Percentiles rank a stretch among this genome's conserved stretches.
These are phyloP conservation scores for Oscheius sp. DNA, from an alignment of 2,888 invertebrate species.

Conservation along the genomic window DNA sequence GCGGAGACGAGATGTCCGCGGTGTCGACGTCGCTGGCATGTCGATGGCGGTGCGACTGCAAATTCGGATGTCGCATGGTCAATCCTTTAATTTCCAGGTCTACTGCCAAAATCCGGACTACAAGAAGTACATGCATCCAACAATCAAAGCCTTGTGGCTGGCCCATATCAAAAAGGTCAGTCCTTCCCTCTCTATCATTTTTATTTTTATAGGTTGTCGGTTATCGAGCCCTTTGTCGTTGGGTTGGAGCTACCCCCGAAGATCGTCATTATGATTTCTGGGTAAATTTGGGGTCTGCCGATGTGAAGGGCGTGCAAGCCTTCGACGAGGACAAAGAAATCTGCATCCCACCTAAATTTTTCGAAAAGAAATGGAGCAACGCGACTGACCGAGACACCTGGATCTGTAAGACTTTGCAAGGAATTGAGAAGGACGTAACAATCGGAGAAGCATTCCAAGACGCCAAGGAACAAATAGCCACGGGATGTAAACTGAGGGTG, in stretches of 20 bases:
- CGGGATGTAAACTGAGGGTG: not conserved
- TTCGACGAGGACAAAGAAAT: not conserved
- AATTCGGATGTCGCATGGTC: too few relatives aligned
- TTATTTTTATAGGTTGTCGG: slow-evolving; percentile 73
- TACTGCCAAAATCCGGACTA: not conserved
- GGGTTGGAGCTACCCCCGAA: slow-evolving; percentile 88
- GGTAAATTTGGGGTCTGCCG: slow-evolving; percentile 92
- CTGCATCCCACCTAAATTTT: slow-evolving; percentile 17
- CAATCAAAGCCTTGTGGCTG: not conserved
- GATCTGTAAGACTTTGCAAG: not conserved
- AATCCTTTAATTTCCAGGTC: not conserved
- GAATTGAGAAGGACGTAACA: not conserved
- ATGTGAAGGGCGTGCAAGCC: slow-evolving; percentile 80
- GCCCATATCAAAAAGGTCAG: slow-evolving; percentile 25
- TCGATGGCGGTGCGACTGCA: too few relatives aligned
- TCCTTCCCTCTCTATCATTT: not conserved
- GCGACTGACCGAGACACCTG: slow-evolving; percentile 88
- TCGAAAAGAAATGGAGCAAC: slow-evolving; percentile 75
- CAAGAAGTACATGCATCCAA: not conserved
- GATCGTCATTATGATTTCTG: slow-evolving; percentile 92
- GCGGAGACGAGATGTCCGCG: too few relatives aligned
- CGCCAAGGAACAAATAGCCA: slow-evolving; percentile 2
- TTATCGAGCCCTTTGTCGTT: slow-evolving; percentile 79
- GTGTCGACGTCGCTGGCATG: not conserved
- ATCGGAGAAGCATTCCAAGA: not conserved